Base-by-base conservation (phyloP, 2,888 invertebrate species). In the Perithous albicinctus region DNA sequence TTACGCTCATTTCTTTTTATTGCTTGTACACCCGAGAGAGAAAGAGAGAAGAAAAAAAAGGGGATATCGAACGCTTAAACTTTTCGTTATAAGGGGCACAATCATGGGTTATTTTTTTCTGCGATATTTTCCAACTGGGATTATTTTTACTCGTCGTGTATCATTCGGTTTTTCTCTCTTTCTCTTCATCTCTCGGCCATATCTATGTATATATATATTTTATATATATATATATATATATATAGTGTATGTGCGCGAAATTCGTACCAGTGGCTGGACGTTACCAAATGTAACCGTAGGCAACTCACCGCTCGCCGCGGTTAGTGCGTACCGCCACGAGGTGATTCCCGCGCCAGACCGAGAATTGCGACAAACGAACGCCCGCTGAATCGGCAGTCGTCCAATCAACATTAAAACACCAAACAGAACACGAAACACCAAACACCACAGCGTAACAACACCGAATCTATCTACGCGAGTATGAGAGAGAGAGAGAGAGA, bases 371-470 rank as follows among this genome's bases (percentile, higher is more conserved):
- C 88, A 91, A 91, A 90, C 89, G 89, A 91, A 90, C 90, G 87
- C 87, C 86, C 86, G 90, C 90, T 90, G 90, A 90, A 92, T 92
- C 91, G 90, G 89, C 91, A 91, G 90, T 91, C 88, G 90, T 91
- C 90, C 91, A 92, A 91, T 92, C 90, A 92, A 91, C 92, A 91
- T 91, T 89, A 91, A 91, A 92, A 92, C 90, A 90, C 87, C 88
- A 89, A 85, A 85, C 83, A 85, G 83, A 82, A 85, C 77, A 84
- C 78, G 91, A 91, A 92, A 91, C 89, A 90, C 86, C 86, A 89
- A 82, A 78, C 78, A 78, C 75, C 75, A 79, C 74, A 77, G 59
- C 69, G 85, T 86, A 88, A 88, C 84, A 86, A 89, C 88, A 88
- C 84, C 84, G 86, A 87, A 86, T 86, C 64, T 78, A 80, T 75